Evolutionary conservation across 2,888 invertebrate genomes (phyloP), one percentile per base, ranked within the genome.

Genomic region (Coenonympha arcania): DNA sequence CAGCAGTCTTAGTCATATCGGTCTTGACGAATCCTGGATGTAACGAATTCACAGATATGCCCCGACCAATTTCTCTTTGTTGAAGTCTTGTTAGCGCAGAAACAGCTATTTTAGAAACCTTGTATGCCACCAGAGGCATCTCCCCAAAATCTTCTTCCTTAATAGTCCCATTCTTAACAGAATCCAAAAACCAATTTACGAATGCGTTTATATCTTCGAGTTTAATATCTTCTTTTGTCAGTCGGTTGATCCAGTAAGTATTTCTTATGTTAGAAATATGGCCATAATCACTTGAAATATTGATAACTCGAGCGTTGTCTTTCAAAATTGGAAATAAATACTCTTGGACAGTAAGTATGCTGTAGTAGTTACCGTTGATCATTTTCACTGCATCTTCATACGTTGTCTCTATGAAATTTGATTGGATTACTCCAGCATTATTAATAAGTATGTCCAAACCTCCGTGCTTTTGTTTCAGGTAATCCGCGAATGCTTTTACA

Each of bases 391-490:
- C 58, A 16, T 69, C 68, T 47, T 70, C 66, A 8, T 67, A 66
- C 2, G 58, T 55, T 0, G 58, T 62, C 11, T 65, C 54, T 1
- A 16, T 50, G 8, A 56, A 56, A 28, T 63, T 44, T 20, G 50
- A 43, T 4, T 50, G 52, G 4, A 58, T 59, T 0, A 69, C 50
- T 5, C 53, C 70, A 4, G 71, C 71, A 8, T 71, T 71, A 30
- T 71, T 70, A 1, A 70, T 55, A 1, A 69, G 49, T 20, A 71
- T 68, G 39, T 71, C 69, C 5, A 71, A 40, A 6, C 69, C 65
- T 6, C 62, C 64, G 34, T 69, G 65, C 47, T 62, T 58, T 31
- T 52, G 34, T 55, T 64, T 65, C 0, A 71, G 40, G 20, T 62
- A 30, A 19, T 62, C 56, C 9, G 63, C 64, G 18, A 69, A 63